Percentiles rank a stretch among this genome's conserved stretches.
These are phyloP conservation scores for Nettapus auritus DNA, from an alignment of 2,113 vertebrate genomes.

Conservation along the genomic window DNA sequence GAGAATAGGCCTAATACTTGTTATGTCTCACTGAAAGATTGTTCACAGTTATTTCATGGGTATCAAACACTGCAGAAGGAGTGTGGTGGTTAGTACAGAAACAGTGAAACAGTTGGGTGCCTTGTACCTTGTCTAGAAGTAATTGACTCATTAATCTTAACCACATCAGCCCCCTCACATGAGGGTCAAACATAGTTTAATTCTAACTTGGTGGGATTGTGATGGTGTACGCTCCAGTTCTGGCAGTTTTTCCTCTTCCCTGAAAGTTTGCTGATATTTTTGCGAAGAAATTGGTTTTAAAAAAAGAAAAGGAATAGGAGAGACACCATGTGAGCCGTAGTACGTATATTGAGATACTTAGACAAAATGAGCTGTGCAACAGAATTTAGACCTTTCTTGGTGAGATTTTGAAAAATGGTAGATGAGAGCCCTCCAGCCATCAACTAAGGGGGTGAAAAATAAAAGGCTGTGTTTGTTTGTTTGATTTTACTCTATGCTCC, in stretches of 20 bases:
- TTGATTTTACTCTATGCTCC: neutral
- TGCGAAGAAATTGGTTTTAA: neutral
- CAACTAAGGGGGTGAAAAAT: neutral
- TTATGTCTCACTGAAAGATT: slow-evolving; percentile 43
- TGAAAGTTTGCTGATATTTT: slow-evolving; percentile 15
- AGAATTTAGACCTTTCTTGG: neutral
- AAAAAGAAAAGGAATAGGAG: neutral
- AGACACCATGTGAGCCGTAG: neutral
- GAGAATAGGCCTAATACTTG: slow-evolving; percentile 15
- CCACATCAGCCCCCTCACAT: slow-evolving; percentile 35
- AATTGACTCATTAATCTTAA: slow-evolving; percentile 79
- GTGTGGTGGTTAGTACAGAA: slow-evolving; percentile 22
- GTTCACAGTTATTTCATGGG: slow-evolving; percentile 48
- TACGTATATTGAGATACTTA: neutral
- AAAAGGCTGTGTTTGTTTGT: neutral
- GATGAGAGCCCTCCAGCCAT: neutral
- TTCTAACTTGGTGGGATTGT: slow-evolving; percentile 60
- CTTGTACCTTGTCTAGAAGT: slow-evolving; percentile 71
- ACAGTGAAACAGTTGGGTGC: slow-evolving; percentile 52
- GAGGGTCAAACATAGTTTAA: slow-evolving; percentile 74
- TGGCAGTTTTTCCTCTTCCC: slow-evolving; percentile 20
- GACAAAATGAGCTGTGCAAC: neutral
- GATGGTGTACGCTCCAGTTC: slow-evolving; percentile 26
- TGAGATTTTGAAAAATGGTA: neutral
- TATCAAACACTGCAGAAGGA: slow-evolving; percentile 47